A percentile compares a stretch with the other conserved stretches of the same genome.
These are phyloP conservation scores for Harpalus rubripes DNA, from an alignment of 2,888 invertebrate genomes.

Conservation along the genomic window DNA sequence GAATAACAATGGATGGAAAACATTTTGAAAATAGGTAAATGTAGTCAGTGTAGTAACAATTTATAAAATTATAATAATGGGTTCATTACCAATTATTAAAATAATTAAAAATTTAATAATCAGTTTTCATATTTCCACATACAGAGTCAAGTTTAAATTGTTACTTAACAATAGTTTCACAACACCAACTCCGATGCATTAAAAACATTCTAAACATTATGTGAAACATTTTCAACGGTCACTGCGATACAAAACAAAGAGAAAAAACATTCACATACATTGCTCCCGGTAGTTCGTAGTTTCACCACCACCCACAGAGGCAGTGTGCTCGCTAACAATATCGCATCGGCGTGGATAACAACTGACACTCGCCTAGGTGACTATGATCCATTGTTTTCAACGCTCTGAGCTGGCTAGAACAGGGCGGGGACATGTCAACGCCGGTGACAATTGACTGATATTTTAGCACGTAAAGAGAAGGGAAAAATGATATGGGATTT, in stretches of 20 bases:
- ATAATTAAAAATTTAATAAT: too few species aligned
- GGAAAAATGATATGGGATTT: not conserved
- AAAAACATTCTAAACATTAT: not conserved
- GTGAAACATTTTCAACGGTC: conserved; percentile 34
- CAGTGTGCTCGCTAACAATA: conserved; percentile 51
- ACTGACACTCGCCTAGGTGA: conserved; percentile 50
- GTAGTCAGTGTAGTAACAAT: too few species aligned
- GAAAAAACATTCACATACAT: conserved; percentile 24
- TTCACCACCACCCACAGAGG: conserved; percentile 54
- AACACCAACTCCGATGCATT: not conserved
- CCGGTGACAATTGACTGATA: conserved; percentile 22
- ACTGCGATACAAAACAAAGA: conserved; percentile 21
- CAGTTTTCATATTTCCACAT: not conserved
- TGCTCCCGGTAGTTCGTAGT: conserved; percentile 6
- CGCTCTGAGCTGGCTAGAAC: not conserved
- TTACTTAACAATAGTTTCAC: not conserved
- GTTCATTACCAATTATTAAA: too few species aligned
- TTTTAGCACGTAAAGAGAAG: conserved; percentile 20
- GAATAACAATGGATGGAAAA: too few species aligned
- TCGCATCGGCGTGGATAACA: conserved; percentile 57
- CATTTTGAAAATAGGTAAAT: too few species aligned
- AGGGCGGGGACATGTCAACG: conserved; percentile 48
- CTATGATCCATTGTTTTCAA: conserved; percentile 54
- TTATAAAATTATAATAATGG: too few species aligned
- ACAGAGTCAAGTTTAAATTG: not conserved